Percentiles rank a stretch among this genome's conserved stretches.
phyloP scores from a whole-genome alignment of 2,797 vertebrate genomes.

The Rachycentron canadum region DNA sequence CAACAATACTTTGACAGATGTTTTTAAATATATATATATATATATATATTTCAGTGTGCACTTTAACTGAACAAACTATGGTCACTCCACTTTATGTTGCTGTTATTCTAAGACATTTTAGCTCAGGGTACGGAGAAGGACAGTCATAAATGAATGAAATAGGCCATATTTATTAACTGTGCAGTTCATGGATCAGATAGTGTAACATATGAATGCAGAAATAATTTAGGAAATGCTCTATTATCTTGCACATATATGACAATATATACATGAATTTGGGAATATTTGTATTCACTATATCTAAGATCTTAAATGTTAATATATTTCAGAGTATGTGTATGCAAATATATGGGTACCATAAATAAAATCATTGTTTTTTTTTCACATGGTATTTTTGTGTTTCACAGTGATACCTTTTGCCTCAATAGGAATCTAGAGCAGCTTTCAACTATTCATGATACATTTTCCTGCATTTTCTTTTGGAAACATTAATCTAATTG shows the following conservation, averaged over 20 bases:
- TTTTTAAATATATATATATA: slow-evolving; percentile 37
- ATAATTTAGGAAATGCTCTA: slow-evolving; percentile 68
- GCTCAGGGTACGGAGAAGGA: slow-evolving; percentile 72
- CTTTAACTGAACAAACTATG: slow-evolving; percentile 66
- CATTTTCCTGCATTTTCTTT: not conserved
- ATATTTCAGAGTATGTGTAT: slow-evolving; percentile 84
- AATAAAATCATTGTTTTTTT: slow-evolving; percentile 83
- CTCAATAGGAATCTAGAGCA: not conserved
- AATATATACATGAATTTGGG: slow-evolving; percentile 79
- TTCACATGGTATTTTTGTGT: slow-evolving; percentile 59
- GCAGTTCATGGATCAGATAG: slow-evolving; percentile 55
- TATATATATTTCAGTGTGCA: slow-evolving; percentile 59
- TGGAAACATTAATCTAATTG: not conserved
- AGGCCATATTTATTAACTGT: slow-evolving; percentile 75
- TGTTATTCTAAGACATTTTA: slow-evolving; percentile 47
- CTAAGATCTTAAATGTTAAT: slow-evolving; percentile 82
- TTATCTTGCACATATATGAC: slow-evolving; percentile 78
- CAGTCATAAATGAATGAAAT: slow-evolving; percentile 66
- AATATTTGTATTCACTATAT: slow-evolving; percentile 87
- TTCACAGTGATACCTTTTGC: not conserved
- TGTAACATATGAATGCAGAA: slow-evolving; percentile 80
- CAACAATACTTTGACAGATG: slow-evolving; percentile 45
- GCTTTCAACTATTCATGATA: not conserved
- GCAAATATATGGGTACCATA: slow-evolving; percentile 77
- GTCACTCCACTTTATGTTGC: slow-evolving; percentile 49